A percentile compares a stretch with the other conserved stretches of the same genome.
Conservation (phyloP, 2,797 vertebrate genomes). For the Hippocampus kuda region DNA sequence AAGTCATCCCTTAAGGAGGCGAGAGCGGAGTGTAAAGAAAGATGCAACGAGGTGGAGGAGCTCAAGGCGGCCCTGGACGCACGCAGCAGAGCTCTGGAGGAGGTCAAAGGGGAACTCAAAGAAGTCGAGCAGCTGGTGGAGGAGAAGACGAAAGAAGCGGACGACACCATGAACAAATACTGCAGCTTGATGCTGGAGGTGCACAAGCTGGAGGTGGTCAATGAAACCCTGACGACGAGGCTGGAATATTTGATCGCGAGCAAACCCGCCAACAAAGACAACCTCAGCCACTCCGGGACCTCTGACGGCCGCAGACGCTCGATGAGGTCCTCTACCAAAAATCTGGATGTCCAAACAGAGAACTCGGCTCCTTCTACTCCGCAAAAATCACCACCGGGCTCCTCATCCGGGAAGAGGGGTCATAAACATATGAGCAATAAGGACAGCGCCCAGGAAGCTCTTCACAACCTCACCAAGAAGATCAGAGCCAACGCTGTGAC, state of each 20-base stretch:
- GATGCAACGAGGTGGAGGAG: slow-evolving; percentile 45
- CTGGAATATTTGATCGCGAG: slow-evolving; percentile 58
- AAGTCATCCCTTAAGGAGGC: slow-evolving; percentile 63
- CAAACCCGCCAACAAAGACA: slow-evolving; percentile 39
- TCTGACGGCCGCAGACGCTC: slow-evolving; percentile 29
- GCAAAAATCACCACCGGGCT: slow-evolving; percentile 28
- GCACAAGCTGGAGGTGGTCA: slow-evolving; percentile 77
- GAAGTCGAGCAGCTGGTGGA: slow-evolving; percentile 69
- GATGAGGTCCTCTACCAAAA: slow-evolving; percentile 36
- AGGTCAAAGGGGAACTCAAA: slow-evolving; percentile 60
- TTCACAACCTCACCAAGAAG: slow-evolving; percentile 66
- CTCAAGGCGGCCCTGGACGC: slow-evolving; percentile 54
- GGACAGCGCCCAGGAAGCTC: slow-evolving; percentile 55
- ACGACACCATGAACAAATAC: slow-evolving; percentile 82
- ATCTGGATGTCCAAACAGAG: slow-evolving; percentile 25
- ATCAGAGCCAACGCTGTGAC: slow-evolving; percentile 42
- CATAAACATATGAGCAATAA: slow-evolving; percentile 43
- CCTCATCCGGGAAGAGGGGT: slow-evolving; percentile 58
- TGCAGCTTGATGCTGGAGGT: slow-evolving; percentile 74
- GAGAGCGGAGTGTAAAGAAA: slow-evolving; percentile 37
- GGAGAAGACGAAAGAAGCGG: slow-evolving; percentile 72
- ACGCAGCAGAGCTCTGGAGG: slow-evolving; percentile 47
- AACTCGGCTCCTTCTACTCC: slow-evolving; percentile 35
- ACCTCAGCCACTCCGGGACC: slow-evolving; percentile 33
- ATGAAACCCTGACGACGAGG: slow-evolving; percentile 64